Conservation (phyloP, 2,113 vertebrate genomes). For the Cyanoramphus novaezelandiae region DNA sequence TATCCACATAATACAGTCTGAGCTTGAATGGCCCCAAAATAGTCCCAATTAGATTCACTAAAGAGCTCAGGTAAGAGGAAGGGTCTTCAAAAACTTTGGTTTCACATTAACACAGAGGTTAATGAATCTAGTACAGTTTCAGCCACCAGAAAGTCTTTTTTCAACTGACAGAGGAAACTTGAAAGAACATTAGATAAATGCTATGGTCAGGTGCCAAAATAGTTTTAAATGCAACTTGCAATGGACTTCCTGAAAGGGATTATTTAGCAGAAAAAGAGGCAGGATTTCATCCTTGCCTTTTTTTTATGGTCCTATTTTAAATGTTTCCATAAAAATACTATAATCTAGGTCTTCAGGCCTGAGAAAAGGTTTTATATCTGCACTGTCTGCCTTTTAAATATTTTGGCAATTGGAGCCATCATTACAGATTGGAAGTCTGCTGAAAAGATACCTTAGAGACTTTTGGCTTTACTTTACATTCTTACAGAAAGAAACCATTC, state of each 20-base stretch:
- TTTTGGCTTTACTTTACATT: slow-evolving; percentile 54
- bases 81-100: neutral
- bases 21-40: neutral
- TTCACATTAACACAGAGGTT: neutral
- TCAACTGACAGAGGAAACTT: neutral
- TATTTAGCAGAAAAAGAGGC: neutral
- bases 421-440: slow-evolving; percentile 49
- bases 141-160: neutral
- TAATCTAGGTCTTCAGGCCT: neutral
- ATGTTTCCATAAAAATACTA: slow-evolving; percentile 2
- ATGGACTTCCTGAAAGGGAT: neutral
- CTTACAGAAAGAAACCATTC: slow-evolving; percentile 38
- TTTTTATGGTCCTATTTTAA: slow-evolving; percentile 9
- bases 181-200: neutral
- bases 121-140: neutral
- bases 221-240: neutral
- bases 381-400: slow-evolving; percentile 39
- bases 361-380: slow-evolving; percentile 29
- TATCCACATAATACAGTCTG: neutral
- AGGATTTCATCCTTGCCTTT: neutral
- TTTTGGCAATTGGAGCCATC: slow-evolving; percentile 35
- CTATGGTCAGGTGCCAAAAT: neutral
- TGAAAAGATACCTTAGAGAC: slow-evolving; percentile 62
- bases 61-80: neutral
- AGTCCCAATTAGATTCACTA: neutral